These are phyloP conservation scores for Apostichopus leukothele DNA, from an alignment of 53 echinoderm and acorn worm species.

Conservation along the genomic window DNA sequence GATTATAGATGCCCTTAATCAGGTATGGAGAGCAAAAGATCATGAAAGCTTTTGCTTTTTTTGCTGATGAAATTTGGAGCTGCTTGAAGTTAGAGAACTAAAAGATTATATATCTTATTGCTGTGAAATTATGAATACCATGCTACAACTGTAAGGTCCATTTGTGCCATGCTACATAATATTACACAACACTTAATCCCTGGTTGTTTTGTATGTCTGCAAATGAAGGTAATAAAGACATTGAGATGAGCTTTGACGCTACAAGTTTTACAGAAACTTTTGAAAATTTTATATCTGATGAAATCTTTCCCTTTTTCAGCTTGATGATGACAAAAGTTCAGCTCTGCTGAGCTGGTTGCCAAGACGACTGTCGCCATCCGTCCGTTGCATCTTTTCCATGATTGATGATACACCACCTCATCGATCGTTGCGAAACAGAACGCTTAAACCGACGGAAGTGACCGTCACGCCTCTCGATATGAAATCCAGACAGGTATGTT, in stretches of 20 bases:
- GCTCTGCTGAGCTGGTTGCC: constrained; percentile 83
- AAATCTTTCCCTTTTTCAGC: constrained; percentile 27
- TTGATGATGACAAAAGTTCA: constrained; percentile 80
- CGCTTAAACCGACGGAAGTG: constrained; percentile 67
- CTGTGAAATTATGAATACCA: too few relatives aligned
- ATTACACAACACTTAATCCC: too few relatives aligned
- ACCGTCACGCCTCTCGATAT: constrained; percentile 89
- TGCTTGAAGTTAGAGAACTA: too few relatives aligned
- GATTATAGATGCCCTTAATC: constrained; percentile 93
- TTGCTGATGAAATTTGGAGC: neutral
- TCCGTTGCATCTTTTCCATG: constrained; percentile 92
- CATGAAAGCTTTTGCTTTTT: neutral
- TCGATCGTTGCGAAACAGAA: constrained; percentile 66
- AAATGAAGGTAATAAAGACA: too few relatives aligned
- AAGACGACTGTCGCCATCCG: constrained; percentile 80
- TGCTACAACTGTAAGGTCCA: too few relatives aligned
- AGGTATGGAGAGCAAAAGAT: constrained; percentile 57
- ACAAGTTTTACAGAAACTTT: too few relatives aligned
- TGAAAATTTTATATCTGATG: too few relatives aligned
- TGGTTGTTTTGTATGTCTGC: too few relatives aligned
- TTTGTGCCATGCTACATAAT: too few relatives aligned
- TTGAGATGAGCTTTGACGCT: too few relatives aligned
- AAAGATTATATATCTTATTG: too few relatives aligned
- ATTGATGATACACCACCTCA: constrained; percentile 87
- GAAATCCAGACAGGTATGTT: constrained; percentile 76